These are phyloP conservation scores for Orycteropus afer DNA, from an alignment of 2,113 vertebrate genomes.

Conservation along the genomic window DNA sequence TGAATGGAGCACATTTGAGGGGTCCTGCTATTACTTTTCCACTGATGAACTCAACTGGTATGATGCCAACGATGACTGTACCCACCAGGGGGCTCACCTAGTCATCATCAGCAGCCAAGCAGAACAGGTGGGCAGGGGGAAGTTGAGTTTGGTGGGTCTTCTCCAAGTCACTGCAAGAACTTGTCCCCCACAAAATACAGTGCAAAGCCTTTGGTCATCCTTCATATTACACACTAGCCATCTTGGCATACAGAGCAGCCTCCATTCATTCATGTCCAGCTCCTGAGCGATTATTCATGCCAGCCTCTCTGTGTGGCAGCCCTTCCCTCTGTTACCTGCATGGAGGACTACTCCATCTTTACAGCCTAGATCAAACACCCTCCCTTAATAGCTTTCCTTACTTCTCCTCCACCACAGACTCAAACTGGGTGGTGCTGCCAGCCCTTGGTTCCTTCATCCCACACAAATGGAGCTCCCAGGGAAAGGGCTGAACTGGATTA, in stretches of 20 bases:
- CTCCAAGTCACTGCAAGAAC: not conserved
- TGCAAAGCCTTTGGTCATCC: not conserved
- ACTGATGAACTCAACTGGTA: accelerated
- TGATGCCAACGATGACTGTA: not conserved
- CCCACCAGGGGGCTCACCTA: not conserved
- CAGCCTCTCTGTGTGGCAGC: not conserved
- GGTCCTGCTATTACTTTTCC: slow-evolving; percentile 15
- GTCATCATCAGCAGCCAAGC: not conserved
- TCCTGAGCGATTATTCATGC: not conserved
- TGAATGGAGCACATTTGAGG: not conserved
- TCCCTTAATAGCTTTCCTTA: not conserved
- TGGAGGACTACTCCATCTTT: not conserved
- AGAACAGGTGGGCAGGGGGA: too few relatives aligned
- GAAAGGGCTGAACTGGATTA: not conserved
- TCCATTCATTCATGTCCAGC: too few relatives aligned
- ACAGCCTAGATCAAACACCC: not conserved
- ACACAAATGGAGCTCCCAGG: not conserved
- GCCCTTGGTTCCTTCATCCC: not conserved
- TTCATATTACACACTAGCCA: not conserved
- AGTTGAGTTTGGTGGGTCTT: not conserved
- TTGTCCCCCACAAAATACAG: too few relatives aligned
- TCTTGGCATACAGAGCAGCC: not conserved
- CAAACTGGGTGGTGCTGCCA: too few relatives aligned
- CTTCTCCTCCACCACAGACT: not conserved
- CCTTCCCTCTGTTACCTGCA: not conserved